phyloP scores from a whole-genome alignment of 2,113 vertebrate species.

The Actenoides lindsayi region DNA sequence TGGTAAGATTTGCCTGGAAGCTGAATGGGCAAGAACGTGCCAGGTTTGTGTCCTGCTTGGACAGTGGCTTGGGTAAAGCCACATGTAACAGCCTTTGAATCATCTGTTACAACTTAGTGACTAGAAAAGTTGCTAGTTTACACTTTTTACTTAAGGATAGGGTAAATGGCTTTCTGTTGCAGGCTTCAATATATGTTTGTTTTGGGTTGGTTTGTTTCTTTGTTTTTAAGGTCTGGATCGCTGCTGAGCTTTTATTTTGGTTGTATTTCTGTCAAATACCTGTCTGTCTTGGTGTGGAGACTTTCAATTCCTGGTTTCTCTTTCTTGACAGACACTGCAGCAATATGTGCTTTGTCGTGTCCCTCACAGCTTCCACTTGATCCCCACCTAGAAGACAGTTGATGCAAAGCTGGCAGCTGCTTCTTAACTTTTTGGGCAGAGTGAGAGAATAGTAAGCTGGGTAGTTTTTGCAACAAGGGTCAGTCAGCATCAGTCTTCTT shows the following conservation, averaged over 20 bases:
- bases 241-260: background rate
- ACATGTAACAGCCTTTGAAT: background rate
- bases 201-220: background rate
- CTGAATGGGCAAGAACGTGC: background rate
- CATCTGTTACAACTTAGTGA: background rate
- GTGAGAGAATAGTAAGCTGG: background rate
- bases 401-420: background rate
- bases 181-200: background rate
- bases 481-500: background rate
- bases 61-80: background rate
- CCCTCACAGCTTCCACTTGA: background rate
- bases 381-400: background rate
- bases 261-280: background rate
- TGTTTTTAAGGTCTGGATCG: background rate
- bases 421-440: background rate
- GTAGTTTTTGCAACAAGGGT: background rate
- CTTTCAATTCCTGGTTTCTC: background rate
- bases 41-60: background rate
- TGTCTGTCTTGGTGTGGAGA: background rate
- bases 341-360: rapidly evolving
- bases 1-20: background rate
- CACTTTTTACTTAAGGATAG: background rate
- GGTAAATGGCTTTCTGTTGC: background rate
- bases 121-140: background rate
- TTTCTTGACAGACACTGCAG: background rate